Base-by-base conservation (phyloP, 37 sponge, comb jelly and placozoan species). In the Axinella damicornis region DNA sequence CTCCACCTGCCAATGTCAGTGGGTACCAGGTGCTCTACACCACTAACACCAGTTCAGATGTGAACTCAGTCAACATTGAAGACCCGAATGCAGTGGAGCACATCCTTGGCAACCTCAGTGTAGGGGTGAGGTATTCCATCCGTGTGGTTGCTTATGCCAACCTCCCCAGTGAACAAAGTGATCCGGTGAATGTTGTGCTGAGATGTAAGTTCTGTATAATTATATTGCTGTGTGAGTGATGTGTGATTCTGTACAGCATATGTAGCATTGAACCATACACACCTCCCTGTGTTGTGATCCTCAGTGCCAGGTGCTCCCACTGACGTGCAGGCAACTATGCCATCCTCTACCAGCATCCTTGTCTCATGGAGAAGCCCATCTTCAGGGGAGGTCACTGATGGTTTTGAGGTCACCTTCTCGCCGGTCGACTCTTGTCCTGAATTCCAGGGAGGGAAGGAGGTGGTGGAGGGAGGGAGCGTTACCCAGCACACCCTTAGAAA, bases 171-270 rank as follows among this genome's bases (percentile, higher is more conserved):
- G 53, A 63, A 28, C 59, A 22, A 21, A 82, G 83, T 58, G 22
- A 27, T 13, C 40, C 72, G 21, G 59, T 60, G 20, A 37, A 32
- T 17, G 60, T 82, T 22, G 41, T 33, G 0, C 63, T 88, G 1
- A 73, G 46, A 41, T 81, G 88, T 87, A 40, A 71, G 69, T 46
- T n/a, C n/a, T n/a, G n/a, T n/a, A n/a, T n/a, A n/a, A n/a, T n/a
- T n/a, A n/a, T n/a, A n/a, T n/a, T n/a, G n/a, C n/a, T n/a, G n/a
- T n/a, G n/a, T n/a, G n/a, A n/a, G n/a, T n/a, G n/a, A n/a, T n/a
- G n/a, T n/a, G n/a, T n/a, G n/a, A n/a, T n/a, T n/a, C n/a, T n/a
- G n/a, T n/a, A n/a, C 18, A 25, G 28, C 33, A 34, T 18, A 66
- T 66, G 67, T 17, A 34, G 27, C 17, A 24, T 34, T 66, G 33